Percentiles rank a stretch among this genome's conserved stretches.
phyloP scores from a whole-genome alignment of 2,888 invertebrate species.

The Andrena minutula region DNA sequence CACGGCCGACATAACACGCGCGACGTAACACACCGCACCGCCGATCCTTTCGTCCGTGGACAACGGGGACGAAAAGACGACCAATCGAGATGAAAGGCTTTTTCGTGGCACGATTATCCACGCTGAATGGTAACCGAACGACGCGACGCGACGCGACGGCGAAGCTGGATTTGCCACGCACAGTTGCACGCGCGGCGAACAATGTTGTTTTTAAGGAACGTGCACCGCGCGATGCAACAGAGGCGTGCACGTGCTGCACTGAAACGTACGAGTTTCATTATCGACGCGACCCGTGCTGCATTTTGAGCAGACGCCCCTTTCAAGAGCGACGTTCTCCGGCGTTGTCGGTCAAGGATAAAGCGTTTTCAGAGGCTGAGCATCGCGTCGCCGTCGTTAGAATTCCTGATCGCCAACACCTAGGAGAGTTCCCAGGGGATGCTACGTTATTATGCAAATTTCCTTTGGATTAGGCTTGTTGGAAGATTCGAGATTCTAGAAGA shows the following conservation, averaged over 20 bases:
- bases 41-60: too few species aligned
- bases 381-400: not conserved
- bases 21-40: conserved; percentile 36
- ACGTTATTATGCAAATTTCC: not conserved
- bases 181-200: not conserved
- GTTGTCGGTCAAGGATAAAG: conserved; percentile 46
- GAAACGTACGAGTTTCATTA: conserved; percentile 44
- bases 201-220: conserved; percentile 29
- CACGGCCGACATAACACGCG: conserved; percentile 47
- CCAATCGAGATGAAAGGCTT: too few species aligned
- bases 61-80: too few species aligned
- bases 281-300: conserved; percentile 37
- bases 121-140: too few species aligned
- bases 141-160: not conserved
- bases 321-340: conserved; percentile 21
- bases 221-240: not conserved
- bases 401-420: not conserved
- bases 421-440: not conserved
- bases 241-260: conserved; percentile 39
- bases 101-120: too few species aligned
- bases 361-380: not conserved
- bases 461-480: too few species aligned
- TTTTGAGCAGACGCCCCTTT: conserved; percentile 38
- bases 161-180: not conserved
- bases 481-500: too few species aligned